Conservation (phyloP, 2,797 vertebrate genomes). For the Phaenicophaeus curvirostris region DNA sequence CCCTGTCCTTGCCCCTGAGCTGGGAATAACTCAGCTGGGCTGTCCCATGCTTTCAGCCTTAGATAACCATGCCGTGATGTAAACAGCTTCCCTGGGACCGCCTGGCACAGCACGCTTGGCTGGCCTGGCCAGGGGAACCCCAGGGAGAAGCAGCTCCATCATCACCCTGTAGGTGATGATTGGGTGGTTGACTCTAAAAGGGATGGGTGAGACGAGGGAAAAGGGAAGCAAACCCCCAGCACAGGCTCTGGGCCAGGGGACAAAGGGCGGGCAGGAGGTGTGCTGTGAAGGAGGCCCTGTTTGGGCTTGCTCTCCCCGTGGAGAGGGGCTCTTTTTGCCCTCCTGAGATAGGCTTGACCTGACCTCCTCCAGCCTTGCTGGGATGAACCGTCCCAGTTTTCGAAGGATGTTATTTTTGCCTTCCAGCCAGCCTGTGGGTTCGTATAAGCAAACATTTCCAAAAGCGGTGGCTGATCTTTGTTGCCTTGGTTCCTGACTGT, state of each 20-base stretch:
- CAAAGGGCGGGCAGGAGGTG: not conserved
- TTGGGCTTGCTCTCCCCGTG: not conserved
- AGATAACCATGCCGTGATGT: conserved; percentile 2
- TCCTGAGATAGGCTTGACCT: not conserved
- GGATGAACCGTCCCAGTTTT: conserved; percentile 1
- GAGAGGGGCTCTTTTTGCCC: not conserved
- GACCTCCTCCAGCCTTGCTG: not conserved
- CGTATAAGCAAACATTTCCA: conserved; percentile 65
- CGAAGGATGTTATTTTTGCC: conserved; percentile 61
- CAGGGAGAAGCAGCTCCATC: not conserved
- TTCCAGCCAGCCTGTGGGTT: conserved; percentile 58
- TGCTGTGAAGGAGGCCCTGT: not conserved
- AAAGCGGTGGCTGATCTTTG: not conserved
- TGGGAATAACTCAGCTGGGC: not conserved
- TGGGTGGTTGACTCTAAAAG: not conserved
- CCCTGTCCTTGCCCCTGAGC: not conserved
- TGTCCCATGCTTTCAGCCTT: not conserved
- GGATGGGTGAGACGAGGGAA: not conserved
- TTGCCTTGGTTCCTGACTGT: conserved; percentile 28
- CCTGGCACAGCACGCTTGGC: not conserved
- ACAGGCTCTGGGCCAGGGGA: not conserved
- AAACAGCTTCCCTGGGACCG: conserved; percentile 47
- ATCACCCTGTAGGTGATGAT: not conserved
- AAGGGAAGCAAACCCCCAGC: not conserved
- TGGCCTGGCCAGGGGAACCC: not conserved